phyloP scores from a whole-genome alignment of 1,140 invertebrate genomes.

The Vanessa atalanta region DNA sequence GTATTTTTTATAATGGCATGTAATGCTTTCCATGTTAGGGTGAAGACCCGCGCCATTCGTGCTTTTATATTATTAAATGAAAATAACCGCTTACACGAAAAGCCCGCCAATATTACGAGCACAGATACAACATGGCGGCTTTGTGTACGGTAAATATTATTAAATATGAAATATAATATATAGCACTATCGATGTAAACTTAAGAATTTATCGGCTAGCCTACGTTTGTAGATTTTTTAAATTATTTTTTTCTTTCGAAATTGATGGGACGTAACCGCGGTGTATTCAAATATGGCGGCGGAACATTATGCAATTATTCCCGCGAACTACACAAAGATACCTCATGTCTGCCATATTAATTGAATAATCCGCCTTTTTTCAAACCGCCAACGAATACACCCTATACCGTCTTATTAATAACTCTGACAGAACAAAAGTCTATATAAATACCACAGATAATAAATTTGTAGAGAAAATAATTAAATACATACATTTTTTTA shows the following conservation, averaged over 20 bases:
- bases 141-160: conserved; percentile 42
- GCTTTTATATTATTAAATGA: conserved; percentile 57
- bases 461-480: neutral
- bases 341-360: conserved; percentile 40
- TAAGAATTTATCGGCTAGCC: conserved; percentile 57
- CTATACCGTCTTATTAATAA: conserved; percentile 25
- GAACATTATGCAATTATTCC: conserved; percentile 1
- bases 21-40: conserved; percentile 66
- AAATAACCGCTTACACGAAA: conserved; percentile 12
- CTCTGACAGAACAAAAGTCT: conserved; percentile 14
- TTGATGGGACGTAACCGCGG: conserved; percentile 16
- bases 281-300: conserved; percentile 40
- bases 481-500: conserved; percentile 9
- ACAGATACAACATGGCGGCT: conserved; percentile 30
- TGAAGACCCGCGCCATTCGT: conserved; percentile 61
- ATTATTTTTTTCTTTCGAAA: conserved; percentile 41
- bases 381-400: conserved; percentile 36
- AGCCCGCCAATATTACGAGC: conserved; percentile 13
- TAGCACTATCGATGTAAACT: conserved; percentile 65
- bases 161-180: conserved; percentile 69
- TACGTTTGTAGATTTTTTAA: conserved; percentile 63
- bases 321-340: conserved; percentile 27
- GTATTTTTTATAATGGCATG: conserved; percentile 57
- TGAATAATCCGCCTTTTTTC: conserved; percentile 35
- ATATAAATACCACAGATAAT: neutral